phyloP scores from a whole-genome alignment of 2,888 invertebrate species.

The Drosophila picticornis region DNA sequence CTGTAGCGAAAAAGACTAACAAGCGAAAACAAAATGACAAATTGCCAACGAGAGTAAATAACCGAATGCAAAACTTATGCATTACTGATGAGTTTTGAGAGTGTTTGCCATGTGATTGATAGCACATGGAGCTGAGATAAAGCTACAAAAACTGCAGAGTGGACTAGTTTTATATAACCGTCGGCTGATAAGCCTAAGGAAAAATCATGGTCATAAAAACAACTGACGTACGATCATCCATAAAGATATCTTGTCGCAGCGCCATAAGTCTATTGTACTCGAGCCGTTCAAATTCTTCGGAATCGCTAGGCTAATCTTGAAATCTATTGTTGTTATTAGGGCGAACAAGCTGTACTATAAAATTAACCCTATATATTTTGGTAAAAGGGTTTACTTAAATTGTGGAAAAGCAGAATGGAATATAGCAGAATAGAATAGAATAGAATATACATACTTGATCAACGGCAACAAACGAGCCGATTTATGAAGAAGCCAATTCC shows the following conservation, averaged over 20 bases:
- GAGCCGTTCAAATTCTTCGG: background rate
- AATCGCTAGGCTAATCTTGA: conserved; percentile 1
- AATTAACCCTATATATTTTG: background rate
- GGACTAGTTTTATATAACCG: conserved; percentile 25
- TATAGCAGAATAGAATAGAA: background rate
- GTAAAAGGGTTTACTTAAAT: background rate
- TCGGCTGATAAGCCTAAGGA: conserved; percentile 20
- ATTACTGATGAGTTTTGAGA: conserved; percentile 7
- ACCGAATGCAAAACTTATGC: conserved; percentile 33
- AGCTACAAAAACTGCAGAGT: conserved; percentile 1
- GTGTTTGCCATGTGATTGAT: conserved; percentile 48
- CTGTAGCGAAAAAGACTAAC: conserved; percentile 9
- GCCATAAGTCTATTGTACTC: background rate
- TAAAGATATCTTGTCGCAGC: conserved; percentile 14
- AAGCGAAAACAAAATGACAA: conserved; percentile 14
- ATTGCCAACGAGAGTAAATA: conserved; percentile 49
- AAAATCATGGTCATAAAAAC: background rate
- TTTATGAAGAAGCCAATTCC: background rate
- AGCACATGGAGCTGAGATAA: conserved; percentile 40
- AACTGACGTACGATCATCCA: background rate
- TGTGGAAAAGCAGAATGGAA: too few species aligned
- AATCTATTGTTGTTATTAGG: background rate
- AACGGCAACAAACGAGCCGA: background rate
- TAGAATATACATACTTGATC: background rate
- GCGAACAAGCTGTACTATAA: background rate